Evolutionary conservation across 2,113 vertebrate species (phyloP).

Genomic region (Corythornis cristatus): DNA sequence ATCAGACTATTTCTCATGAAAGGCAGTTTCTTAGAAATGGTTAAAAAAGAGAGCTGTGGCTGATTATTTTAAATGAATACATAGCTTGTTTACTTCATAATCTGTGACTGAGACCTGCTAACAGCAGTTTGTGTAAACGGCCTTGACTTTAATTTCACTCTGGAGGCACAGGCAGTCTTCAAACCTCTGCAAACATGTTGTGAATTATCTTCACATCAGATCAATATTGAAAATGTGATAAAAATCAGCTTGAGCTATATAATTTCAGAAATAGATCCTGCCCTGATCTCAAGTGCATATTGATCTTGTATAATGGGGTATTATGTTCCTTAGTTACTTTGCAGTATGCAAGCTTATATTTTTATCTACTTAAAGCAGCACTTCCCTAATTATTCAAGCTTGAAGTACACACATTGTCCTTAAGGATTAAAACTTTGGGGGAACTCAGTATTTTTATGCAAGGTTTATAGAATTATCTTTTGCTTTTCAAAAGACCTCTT

Average conservation of each 20-base stretch:
- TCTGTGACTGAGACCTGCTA: constrained; percentile 13
- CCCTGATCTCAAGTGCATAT: constrained; percentile 1
- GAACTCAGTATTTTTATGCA: not conserved
- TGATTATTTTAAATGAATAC: not conserved
- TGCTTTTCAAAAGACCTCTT: not conserved
- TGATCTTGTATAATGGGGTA: constrained; percentile 26
- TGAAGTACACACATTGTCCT: not conserved
- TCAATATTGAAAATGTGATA: constrained; percentile 63
- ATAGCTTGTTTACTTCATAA: constrained; percentile 5
- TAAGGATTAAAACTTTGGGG: not conserved
- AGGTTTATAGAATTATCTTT: not conserved
- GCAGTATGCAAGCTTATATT: not conserved
- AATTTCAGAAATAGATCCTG: constrained; percentile 39
- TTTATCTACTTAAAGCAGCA: constrained; percentile 4
- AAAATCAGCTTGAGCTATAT: constrained; percentile 27
- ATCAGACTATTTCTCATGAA: not conserved
- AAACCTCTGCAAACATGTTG: not conserved
- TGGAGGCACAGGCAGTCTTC: not conserved
- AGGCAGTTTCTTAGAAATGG: not conserved
- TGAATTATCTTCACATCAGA: constrained; percentile 33
- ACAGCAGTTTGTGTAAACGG: not conserved
- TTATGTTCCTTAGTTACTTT: constrained; percentile 53
- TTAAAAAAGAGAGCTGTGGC: not conserved
- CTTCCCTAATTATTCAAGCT: not conserved
- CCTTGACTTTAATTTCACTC: constrained; percentile 49